phyloP scores from a whole-genome alignment of 1,140 invertebrate genomes.

The Trichogramma pretiosum region DNA sequence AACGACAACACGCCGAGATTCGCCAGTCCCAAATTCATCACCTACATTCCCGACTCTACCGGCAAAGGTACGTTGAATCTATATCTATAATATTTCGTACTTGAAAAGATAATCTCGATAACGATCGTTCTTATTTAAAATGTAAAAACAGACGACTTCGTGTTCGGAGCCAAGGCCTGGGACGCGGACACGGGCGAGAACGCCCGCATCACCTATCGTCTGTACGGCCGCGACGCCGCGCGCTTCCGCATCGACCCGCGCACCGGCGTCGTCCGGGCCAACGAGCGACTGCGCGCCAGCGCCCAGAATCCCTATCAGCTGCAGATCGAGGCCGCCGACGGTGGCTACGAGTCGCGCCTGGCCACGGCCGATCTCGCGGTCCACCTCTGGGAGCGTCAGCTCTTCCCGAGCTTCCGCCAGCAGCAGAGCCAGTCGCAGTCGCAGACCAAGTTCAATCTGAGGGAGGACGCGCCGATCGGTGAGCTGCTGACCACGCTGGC shows the following conservation, averaged over 20 bases:
- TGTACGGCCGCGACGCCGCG: conserved; percentile 67
- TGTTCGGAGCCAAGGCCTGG: conserved; percentile 75
- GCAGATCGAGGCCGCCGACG: conserved; percentile 64
- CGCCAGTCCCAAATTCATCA: conserved; percentile 58
- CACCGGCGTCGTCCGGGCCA: conserved; percentile 75
- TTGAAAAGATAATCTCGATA: neutral
- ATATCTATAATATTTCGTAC: neutral
- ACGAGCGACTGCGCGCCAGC: conserved; percentile 46
- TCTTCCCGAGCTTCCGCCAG: conserved; percentile 69
- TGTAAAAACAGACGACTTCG: conserved; percentile 63
- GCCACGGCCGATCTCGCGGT: conserved; percentile 61
- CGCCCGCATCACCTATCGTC: conserved; percentile 66
- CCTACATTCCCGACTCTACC: conserved; percentile 71
- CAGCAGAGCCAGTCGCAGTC: conserved; percentile 50
- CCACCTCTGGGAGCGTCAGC: conserved; percentile 58
- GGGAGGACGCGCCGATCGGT: conserved; percentile 69
- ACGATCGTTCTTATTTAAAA: neutral
- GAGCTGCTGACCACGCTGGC: conserved; percentile 61
- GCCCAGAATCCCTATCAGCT: conserved; percentile 57
- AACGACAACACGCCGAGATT: conserved; percentile 85
- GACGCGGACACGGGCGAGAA: conserved; percentile 75
- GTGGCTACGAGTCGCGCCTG: conserved; percentile 53
- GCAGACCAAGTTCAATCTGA: conserved; percentile 62
- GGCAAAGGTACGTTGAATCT: conserved; percentile 49
- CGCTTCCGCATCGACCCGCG: conserved; percentile 67